Percentiles rank a stretch among this genome's conserved stretches.
Conservation (phyloP, 1,140 invertebrate species). For the Lepidurus couesii region DNA sequence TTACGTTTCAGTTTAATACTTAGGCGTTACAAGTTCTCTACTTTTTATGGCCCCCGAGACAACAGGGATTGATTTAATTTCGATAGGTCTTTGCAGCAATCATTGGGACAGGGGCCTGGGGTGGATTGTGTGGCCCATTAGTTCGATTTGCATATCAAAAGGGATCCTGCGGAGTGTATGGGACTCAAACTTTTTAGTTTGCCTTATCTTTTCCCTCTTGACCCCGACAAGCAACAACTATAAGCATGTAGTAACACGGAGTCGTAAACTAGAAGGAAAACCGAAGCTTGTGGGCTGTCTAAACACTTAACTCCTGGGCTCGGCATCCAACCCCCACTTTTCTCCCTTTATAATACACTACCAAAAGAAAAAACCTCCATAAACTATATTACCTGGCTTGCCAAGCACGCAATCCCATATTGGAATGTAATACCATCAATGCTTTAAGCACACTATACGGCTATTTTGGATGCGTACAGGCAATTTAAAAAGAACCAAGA, state of each 20-base stretch:
- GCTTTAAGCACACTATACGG: neutral
- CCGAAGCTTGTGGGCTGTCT: constrained; percentile 20
- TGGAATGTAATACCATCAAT: constrained; percentile 16
- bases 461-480: neutral
- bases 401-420: constrained; percentile 14
- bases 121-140: constrained; percentile 18
- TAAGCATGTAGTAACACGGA: constrained; percentile 15
- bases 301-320: constrained; percentile 10
- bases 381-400: constrained; percentile 15
- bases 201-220: constrained; percentile 15
- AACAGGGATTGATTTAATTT: neutral
- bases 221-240: constrained; percentile 1
- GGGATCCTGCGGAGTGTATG: constrained; percentile 17
- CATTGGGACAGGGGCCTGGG: constrained; percentile 7
- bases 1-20: no score
- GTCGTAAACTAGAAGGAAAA: constrained; percentile 11
- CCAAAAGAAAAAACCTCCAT: constrained; percentile 1
- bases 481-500: neutral
- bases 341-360: constrained; percentile 1
- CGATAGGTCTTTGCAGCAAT: neutral
- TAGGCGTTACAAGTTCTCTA: no score
- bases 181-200: neutral
- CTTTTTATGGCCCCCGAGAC: no score
- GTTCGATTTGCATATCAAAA: constrained; percentile 16
- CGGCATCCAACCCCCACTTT: constrained; percentile 9